phyloP scores from a whole-genome alignment of 2,113 vertebrate species.

The Oreotrochilus melanogaster region DNA sequence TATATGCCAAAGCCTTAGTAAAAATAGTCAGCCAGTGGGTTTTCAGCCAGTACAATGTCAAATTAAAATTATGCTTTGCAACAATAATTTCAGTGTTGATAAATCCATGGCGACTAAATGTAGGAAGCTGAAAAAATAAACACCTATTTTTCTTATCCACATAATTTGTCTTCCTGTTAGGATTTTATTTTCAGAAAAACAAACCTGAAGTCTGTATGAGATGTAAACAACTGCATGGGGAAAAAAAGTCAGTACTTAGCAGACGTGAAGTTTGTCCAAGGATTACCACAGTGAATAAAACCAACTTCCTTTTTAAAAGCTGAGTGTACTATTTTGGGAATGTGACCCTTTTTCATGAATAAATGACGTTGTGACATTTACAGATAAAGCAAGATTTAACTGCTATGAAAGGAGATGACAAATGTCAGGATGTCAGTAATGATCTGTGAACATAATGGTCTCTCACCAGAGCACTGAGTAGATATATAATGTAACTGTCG shows the following conservation, averaged over 20 bases:
- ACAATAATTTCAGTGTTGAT: slow-evolving; percentile 61
- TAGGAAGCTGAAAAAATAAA: slow-evolving; percentile 43
- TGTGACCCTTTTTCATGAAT: slow-evolving; percentile 86
- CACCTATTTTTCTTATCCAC: slow-evolving; percentile 35
- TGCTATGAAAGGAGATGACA: slow-evolving; percentile 86
- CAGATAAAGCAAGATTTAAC: slow-evolving; percentile 88
- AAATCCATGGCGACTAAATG: slow-evolving; percentile 53
- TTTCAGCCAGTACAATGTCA: slow-evolving; percentile 62
- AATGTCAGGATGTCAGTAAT: slow-evolving; percentile 89
- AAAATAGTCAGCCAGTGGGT: slow-evolving; percentile 37
- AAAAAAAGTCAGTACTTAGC: slow-evolving; percentile 71
- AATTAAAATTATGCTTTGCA: slow-evolving; percentile 70
- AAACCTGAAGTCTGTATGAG: slow-evolving; percentile 41
- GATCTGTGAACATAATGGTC: slow-evolving; percentile 85
- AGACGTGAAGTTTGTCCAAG: slow-evolving; percentile 81
- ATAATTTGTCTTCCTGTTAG: slow-evolving; percentile 43
- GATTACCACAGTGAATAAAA: slow-evolving; percentile 79
- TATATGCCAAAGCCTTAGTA: slow-evolving; percentile 45
- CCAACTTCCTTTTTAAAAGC: slow-evolving; percentile 71
- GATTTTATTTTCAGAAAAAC: slow-evolving; percentile 64
- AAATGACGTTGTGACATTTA: slow-evolving; percentile 88
- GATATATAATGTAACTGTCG: slow-evolving; percentile 77
- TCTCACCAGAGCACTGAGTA: slow-evolving; percentile 77
- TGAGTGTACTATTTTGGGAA: slow-evolving; percentile 80
- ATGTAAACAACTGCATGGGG: slow-evolving; percentile 70